A percentile compares a stretch with the other conserved stretches of the same genome.
These are phyloP conservation scores for Petrocephalus zakoni DNA, from an alignment of 2,113 vertebrate genomes.

Conservation along the genomic window DNA sequence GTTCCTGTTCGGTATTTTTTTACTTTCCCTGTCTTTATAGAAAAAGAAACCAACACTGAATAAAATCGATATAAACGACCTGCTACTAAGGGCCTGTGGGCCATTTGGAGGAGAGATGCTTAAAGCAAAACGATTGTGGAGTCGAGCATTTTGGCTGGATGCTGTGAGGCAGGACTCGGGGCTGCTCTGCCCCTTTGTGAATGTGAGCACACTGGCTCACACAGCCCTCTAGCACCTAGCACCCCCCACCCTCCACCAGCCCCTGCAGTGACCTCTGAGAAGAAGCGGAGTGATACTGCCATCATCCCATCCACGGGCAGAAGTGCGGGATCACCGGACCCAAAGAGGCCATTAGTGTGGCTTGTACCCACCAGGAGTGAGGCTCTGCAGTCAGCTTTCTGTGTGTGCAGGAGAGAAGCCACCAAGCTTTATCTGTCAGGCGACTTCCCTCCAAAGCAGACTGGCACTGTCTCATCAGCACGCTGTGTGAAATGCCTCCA, in stretches of 20 bases:
- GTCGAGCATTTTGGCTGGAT: too few relatives aligned
- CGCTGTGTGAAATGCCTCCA: background rate
- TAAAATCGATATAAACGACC: background rate
- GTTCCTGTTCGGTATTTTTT: background rate
- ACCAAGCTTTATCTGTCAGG: background rate
- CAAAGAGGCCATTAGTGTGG: background rate
- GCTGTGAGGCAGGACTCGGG: too few relatives aligned
- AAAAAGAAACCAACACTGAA: background rate
- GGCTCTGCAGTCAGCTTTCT: too few relatives aligned
- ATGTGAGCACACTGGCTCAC: background rate
- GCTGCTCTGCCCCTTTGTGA: background rate
- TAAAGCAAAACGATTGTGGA: too few relatives aligned
- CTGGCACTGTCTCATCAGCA: background rate
- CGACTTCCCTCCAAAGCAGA: background rate
- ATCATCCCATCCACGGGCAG: background rate
- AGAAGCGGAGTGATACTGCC: background rate
- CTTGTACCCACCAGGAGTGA: background rate
- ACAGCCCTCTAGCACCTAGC: background rate
- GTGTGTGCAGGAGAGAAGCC: background rate
- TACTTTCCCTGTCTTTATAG: background rate
- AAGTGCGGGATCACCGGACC: background rate
- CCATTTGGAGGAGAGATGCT: too few relatives aligned
- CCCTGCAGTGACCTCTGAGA: background rate
- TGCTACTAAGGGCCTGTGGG: background rate
- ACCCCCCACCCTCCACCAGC: too few relatives aligned